A percentile compares a stretch with the other conserved stretches of the same genome.
Evolutionary conservation across 1,140 invertebrate genomes (phyloP).

Genomic region (Yoshiicerus persimilis): DNA sequence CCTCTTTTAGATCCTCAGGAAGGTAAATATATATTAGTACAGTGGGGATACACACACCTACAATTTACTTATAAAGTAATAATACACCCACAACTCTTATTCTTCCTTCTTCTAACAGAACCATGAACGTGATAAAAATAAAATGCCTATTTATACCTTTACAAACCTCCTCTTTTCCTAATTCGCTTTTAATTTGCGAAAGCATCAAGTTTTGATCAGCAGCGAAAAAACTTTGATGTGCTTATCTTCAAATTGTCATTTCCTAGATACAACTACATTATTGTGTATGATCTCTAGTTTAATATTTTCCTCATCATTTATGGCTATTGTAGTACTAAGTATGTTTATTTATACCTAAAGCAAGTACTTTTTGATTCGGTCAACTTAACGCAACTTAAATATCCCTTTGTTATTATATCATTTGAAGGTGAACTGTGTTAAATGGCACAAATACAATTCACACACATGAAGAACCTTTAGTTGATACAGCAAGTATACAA

Average conservation of each 20-base stretch:
- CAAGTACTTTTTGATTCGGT: neutral
- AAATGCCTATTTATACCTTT: neutral
- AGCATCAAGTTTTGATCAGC: neutral
- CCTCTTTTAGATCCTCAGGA: no score
- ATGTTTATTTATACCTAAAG: neutral
- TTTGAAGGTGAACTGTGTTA: neutral
- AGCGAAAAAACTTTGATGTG: neutral
- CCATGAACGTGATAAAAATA: neutral
- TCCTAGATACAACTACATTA: no score
- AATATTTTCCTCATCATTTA: no score
- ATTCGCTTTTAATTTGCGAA: neutral
- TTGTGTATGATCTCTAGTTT: neutral
- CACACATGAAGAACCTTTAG: neutral
- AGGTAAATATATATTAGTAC: no score
- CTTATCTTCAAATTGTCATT: neutral
- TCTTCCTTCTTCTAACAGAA: neutral
- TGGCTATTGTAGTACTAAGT: neutral
- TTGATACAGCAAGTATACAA: neutral
- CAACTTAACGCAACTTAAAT: neutral
- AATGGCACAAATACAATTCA: neutral
- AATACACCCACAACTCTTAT: neutral
- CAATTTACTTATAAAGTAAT: neutral
- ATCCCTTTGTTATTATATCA: neutral
- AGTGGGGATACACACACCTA: neutral
- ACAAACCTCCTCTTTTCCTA: neutral